phyloP scores from a whole-genome alignment of 1,140 invertebrate species.

The Tyrophagus putrescentiae region DNA sequence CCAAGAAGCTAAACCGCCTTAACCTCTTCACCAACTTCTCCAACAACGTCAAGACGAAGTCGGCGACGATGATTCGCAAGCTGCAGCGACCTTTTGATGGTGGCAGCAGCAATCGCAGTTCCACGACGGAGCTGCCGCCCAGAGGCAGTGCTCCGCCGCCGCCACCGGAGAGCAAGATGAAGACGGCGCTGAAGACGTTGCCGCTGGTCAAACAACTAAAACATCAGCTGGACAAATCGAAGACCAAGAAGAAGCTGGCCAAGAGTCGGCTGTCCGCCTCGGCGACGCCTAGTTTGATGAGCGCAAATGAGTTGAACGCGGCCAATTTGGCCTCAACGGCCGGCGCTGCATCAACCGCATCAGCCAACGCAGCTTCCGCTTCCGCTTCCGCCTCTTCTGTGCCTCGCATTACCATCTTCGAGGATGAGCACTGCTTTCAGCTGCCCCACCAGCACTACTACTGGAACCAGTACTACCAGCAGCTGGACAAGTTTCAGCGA shows the following conservation, averaged over 20 bases:
- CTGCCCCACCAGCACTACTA: conserved; percentile 18
- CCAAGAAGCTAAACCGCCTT: background rate
- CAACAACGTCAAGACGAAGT: conserved; percentile 2
- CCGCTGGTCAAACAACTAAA: background rate
- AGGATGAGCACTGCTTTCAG: conserved; percentile 12
- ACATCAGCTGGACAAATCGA: conserved; percentile 3
- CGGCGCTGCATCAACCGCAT: no score
- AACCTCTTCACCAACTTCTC: background rate
- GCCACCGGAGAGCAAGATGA: background rate
- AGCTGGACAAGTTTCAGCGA: background rate
- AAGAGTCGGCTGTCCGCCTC: background rate
- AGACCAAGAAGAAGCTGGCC: background rate
- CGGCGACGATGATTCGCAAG: background rate
- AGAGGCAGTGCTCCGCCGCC: no score
- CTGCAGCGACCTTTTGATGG: background rate
- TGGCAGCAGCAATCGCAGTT: background rate
- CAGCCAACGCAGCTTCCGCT: background rate
- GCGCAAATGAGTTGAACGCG: background rate
- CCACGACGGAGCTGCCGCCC: no score
- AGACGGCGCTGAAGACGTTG: background rate
- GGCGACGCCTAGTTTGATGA: background rate
- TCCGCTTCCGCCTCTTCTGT: no score
- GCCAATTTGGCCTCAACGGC: background rate
- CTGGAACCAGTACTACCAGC: conserved; percentile 19
- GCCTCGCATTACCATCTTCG: background rate